Percentiles rank a stretch among this genome's conserved stretches.
Conservation (phyloP, 2,888 invertebrate genomes). For the Diplolepis rosae region DNA sequence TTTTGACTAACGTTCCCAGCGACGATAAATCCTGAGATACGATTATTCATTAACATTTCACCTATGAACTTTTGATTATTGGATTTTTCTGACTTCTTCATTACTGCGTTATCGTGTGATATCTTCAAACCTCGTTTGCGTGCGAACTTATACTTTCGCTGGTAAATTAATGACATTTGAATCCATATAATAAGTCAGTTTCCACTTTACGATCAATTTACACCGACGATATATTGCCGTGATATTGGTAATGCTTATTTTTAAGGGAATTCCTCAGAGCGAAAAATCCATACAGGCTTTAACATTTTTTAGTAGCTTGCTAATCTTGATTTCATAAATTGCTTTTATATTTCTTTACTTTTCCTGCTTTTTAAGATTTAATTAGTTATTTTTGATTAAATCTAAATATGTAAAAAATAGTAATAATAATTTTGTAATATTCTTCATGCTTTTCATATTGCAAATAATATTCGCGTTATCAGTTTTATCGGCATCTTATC, state of each 20-base stretch:
- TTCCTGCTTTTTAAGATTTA: no score
- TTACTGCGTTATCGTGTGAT: not conserved
- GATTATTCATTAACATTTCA: constrained; percentile 22
- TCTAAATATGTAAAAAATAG: no score
- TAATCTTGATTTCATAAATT: no score
- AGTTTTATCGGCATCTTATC: not conserved
- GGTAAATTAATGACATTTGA: not conserved
- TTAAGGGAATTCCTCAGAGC: not conserved
- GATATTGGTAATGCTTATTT: no score
- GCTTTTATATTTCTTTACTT: no score
- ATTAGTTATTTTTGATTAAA: no score
- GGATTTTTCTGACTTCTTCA: constrained; percentile 5
- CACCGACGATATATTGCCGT: not conserved
- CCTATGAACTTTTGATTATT: constrained; percentile 27
- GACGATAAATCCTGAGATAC: constrained; percentile 16
- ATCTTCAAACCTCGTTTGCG: not conserved
- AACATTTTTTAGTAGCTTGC: no score
- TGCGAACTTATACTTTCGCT: not conserved
- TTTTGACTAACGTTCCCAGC: not conserved
- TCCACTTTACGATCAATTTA: not conserved
- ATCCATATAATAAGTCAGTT: not conserved
- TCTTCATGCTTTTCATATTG: not conserved
- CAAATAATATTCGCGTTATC: not conserved
- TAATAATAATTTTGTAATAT: no score
- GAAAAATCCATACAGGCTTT: no score